Conservation (phyloP, 2,113 vertebrate genomes). For the Rhodinocichla rosea region DNA sequence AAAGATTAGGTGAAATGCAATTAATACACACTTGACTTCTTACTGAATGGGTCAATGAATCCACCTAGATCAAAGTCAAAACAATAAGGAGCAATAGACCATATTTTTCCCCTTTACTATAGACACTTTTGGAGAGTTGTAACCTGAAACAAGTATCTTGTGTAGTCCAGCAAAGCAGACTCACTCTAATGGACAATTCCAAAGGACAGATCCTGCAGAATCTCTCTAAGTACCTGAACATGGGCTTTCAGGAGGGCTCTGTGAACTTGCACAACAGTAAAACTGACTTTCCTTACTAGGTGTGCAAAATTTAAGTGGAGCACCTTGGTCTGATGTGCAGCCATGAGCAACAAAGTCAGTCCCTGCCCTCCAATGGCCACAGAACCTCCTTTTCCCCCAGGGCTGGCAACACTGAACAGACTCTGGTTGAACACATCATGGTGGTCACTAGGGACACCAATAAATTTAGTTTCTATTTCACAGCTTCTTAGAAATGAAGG, state of each 20-base stretch:
- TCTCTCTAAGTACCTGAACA: not conserved
- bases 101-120: not conserved
- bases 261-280: not conserved
- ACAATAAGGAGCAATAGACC: not conserved
- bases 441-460: not conserved
- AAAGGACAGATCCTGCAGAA: not conserved
- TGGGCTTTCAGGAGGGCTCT: not conserved
- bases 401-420: not conserved
- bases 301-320: not conserved
- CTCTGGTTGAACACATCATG: not conserved
- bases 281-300: not conserved
- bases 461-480: not conserved
- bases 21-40: not conserved
- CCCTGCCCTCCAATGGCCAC: not conserved
- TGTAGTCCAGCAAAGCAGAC: not conserved
- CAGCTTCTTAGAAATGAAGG: not conserved
- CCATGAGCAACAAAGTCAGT: not conserved
- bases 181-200: not conserved
- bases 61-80: not conserved
- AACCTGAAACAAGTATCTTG: not conserved
- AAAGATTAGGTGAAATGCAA: not conserved
- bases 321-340: not conserved
- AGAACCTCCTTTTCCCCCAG: not conserved
- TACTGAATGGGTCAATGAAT: not conserved
- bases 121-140: not conserved